Base-by-base conservation (phyloP, 1,140 invertebrate genomes). In the Pristionchus pacificus region DNA sequence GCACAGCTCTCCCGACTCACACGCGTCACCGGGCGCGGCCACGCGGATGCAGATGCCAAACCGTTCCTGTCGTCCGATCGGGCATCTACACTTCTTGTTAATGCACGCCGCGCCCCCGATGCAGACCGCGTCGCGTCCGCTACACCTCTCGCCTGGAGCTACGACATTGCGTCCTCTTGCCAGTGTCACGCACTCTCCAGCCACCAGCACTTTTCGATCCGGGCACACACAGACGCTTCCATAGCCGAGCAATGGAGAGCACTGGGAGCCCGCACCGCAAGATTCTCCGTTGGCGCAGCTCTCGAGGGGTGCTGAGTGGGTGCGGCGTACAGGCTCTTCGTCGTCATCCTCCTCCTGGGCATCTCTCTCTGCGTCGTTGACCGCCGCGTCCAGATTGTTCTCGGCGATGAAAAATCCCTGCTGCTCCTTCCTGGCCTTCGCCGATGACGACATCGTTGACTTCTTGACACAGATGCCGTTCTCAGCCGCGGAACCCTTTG, bases 401-500 rank as follows among this genome's bases (percentile, higher is more conserved):
- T n/a, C n/a, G n/a, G n/a, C n/a, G n/a, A n/a, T n/a, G n/a, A n/a
- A n/a, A n/a, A n/a, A n/a, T n/a, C n/a, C n/a, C n/a, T n/a, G n/a
- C n/a, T n/a, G n/a, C n/a, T n/a, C n/a, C n/a, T n/a, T n/a, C n/a
- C n/a, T n/a, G n/a, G n/a, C 60, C 24, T 32, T 19, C 10, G 19
- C 68, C 13, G 28, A 61, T 19, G 28, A 19, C 32, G 69, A 60
- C 1, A 49, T 49, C 1, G 38, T 68, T 60, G 29, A 72, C 64
- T 38, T 65, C 70, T 30, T 66, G 27, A 61, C 71, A 74, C 63
- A 79, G 14, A 65, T 78, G 55, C 68, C 68, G 63, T 77, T 79
- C 27, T 83, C 71, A 24, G 82, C 71, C 13, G 60, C 30, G 1
- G 61, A 69, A 19, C 77, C 81, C 28, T 72, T 71, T 0, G 78